Evolutionary conservation across 2,113 vertebrate genomes (phyloP).

Genomic region (Pteropus alecto): DNA sequence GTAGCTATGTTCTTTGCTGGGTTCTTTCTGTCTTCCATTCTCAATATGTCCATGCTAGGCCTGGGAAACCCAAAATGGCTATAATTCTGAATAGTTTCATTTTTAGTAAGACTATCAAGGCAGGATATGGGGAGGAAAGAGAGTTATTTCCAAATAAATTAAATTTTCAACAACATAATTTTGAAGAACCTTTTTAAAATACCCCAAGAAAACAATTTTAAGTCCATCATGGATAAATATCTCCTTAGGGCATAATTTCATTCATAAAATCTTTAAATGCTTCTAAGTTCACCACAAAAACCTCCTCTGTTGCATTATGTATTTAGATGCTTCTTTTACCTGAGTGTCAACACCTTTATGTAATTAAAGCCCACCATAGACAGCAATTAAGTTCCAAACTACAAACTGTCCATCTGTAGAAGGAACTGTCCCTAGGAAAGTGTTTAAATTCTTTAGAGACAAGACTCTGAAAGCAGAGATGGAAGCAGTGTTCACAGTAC

Average conservation of each 20-base stretch:
- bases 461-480: conserved; percentile 20
- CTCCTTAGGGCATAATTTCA: not conserved
- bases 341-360: not conserved
- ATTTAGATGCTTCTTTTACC: not conserved
- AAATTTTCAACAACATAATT: not conserved
- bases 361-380: not conserved
- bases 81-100: conserved; percentile 23
- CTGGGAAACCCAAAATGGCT: conserved; percentile 2
- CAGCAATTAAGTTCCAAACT: not conserved
- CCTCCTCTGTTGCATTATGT: not conserved
- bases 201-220: not conserved
- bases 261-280: not conserved
- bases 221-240: not conserved
- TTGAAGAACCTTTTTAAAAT: conserved; percentile 41
- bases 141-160: conserved; percentile 44
- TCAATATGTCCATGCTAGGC: not conserved
- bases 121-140: not conserved
- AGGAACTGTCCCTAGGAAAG: not conserved
- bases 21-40: not conserved
- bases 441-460: not conserved
- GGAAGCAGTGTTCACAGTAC: not conserved
- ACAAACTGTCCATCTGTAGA: not conserved
- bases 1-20: not conserved
- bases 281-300: not conserved
- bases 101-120: not conserved